Percentiles rank a stretch among this genome's conserved stretches.
Evolutionary conservation across 2,113 vertebrate genomes (phyloP).

Genomic region (Pseudopodoces humilis): DNA sequence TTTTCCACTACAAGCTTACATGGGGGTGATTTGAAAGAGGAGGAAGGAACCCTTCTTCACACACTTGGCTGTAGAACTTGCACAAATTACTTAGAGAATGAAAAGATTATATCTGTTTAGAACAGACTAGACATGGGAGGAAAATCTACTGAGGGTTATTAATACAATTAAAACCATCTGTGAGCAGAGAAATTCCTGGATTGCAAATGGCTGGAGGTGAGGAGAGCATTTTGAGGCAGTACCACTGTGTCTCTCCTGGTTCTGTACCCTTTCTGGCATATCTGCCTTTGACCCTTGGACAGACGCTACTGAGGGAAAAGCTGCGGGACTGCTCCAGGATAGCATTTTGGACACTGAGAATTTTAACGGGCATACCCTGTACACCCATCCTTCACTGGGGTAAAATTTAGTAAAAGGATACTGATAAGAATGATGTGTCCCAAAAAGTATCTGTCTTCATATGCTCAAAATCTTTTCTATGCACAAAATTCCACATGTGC

Average conservation of each 20-base stretch:
- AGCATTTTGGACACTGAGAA: not conserved
- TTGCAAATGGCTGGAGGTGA: not conserved
- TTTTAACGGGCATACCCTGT: not conserved
- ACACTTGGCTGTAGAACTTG: not conserved
- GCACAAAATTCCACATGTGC: not conserved
- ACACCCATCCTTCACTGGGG: not conserved
- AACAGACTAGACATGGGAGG: not conserved
- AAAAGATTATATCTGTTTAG: not conserved
- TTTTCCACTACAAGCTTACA: not conserved
- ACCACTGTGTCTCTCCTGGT: not conserved
- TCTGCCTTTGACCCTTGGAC: not conserved
- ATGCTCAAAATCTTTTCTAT: not conserved
- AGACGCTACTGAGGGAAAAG: rapidly evolving
- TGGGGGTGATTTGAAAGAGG: not conserved
- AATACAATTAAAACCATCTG: conserved; percentile 39
- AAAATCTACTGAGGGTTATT: not conserved
- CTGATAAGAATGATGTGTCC: not conserved
- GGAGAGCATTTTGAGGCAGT: not conserved
- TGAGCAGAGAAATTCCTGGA: not conserved
- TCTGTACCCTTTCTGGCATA: not conserved
- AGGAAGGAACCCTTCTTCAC: not conserved
- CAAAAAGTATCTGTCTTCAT: not conserved
- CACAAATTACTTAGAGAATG: not conserved
- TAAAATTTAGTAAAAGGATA: rapidly evolving
- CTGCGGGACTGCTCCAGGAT: not conserved